phyloP scores from a whole-genome alignment of 1,140 invertebrate species.

The Aplysia californica region DNA sequence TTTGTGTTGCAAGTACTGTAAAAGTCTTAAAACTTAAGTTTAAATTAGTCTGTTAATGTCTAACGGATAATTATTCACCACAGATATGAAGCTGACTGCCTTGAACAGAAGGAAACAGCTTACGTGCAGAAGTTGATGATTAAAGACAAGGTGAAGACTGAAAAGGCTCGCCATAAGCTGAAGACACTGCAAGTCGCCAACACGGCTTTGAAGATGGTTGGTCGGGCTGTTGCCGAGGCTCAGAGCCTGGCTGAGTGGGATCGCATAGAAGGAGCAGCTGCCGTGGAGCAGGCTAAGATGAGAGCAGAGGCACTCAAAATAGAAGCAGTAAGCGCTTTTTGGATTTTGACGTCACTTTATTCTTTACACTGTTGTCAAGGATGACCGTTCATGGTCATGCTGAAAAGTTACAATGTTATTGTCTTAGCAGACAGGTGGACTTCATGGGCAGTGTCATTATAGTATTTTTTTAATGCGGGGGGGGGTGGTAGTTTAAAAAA shows the following conservation, averaged over 20 bases:
- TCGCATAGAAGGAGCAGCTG: slow-evolving; percentile 71
- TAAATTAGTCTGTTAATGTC: too few species aligned
- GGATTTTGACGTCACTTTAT: too few species aligned
- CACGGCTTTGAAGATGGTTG: slow-evolving; percentile 65
- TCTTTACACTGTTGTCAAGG: too few species aligned
- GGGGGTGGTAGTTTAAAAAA: too few species aligned
- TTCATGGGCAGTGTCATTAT: too few species aligned
- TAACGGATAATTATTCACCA: too few species aligned
- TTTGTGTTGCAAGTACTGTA: too few species aligned
- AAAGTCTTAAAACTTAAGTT: too few species aligned
- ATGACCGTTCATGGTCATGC: too few species aligned
- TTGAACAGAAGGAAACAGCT: slow-evolving; percentile 72
- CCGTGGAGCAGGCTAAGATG: slow-evolving; percentile 70
- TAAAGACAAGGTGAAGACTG: slow-evolving; percentile 70
- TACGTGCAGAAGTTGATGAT: slow-evolving; percentile 70
- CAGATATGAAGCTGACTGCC: slow-evolving; percentile 71
- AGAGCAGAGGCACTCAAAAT: slow-evolving; percentile 70
- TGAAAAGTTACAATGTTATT: too few species aligned
- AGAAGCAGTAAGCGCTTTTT: slow-evolving; percentile 69
- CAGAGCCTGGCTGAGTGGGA: slow-evolving; percentile 69
- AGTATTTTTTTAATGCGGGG: too few species aligned
- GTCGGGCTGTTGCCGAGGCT: slow-evolving; percentile 72
- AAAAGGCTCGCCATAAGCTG: slow-evolving; percentile 66
- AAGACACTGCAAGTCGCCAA: slow-evolving; percentile 68
- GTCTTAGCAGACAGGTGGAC: too few species aligned